These are phyloP conservation scores for Natrix natrix DNA, from an alignment of 2,797 vertebrate species.

Conservation along the genomic window DNA sequence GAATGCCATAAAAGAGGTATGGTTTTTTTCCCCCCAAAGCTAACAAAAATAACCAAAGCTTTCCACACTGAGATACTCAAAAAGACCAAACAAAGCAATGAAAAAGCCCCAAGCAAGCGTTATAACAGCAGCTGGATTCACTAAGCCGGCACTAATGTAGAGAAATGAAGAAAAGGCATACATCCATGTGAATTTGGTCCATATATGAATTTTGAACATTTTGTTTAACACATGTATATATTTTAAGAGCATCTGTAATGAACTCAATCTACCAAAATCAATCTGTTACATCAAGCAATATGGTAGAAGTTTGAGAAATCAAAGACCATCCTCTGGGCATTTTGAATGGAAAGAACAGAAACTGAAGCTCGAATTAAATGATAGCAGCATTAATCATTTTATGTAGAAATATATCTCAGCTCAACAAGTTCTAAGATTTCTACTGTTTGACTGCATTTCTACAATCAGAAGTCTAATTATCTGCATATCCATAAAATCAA, in stretches of 20 bases:
- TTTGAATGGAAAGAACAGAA: neutral
- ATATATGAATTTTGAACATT: conserved; percentile 5
- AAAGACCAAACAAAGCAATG: conserved; percentile 23
- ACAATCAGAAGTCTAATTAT: neutral
- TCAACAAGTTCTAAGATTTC: neutral
- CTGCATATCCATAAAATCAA: neutral
- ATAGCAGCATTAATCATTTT: neutral
- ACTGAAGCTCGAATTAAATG: neutral
- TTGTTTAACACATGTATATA: neutral
- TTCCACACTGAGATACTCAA: conserved; percentile 10
- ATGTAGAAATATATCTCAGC: neutral
- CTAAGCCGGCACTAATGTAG: conserved; percentile 9
- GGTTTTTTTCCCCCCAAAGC: neutral
- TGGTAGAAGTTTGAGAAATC: neutral
- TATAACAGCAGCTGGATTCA: conserved; percentile 32
- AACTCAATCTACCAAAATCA: neutral
- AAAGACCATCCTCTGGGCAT: conserved; percentile 7
- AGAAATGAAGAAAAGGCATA: conserved; percentile 3
- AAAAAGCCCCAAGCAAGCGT: conserved; percentile 9
- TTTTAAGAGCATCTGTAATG: conserved; percentile 4
- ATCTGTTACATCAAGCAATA: conserved; percentile 6
- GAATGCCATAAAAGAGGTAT: neutral
- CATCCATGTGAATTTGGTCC: neutral
- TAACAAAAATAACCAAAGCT: neutral
- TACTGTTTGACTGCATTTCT: neutral